phyloP scores from a whole-genome alignment of 2,113 vertebrate species.

The Chlamydotis undulata region DNA sequence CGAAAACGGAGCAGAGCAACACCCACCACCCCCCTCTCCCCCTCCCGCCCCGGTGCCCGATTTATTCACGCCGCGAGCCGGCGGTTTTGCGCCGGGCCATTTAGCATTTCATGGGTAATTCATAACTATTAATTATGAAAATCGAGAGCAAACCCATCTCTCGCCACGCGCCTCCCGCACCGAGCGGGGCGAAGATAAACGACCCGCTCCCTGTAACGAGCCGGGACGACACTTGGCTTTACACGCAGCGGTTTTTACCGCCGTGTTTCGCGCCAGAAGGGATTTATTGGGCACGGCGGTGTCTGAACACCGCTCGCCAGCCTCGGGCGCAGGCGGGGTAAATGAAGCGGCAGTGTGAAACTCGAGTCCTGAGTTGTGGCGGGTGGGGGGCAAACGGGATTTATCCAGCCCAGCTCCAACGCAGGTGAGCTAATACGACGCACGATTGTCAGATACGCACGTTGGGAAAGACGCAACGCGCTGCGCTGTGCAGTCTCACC shows the following conservation, averaged over 20 bases:
- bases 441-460: rapidly evolving
- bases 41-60: neutral
- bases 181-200: neutral
- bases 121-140: neutral
- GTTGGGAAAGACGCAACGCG: neutral
- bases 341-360: neutral
- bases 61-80: neutral
- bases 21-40: rapidly evolving
- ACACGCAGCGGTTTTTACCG: neutral
- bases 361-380: neutral
- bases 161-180: neutral
- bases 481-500: rapidly evolving
- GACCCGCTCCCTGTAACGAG: neutral
- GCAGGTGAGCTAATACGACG: rapidly evolving
- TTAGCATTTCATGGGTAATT: neutral
- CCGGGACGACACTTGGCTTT: neutral
- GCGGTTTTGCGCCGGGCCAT: neutral
- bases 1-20: neutral
- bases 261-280: neutral
- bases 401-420: neutral
- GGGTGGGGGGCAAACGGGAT: neutral
- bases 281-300: neutral
- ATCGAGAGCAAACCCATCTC: neutral
- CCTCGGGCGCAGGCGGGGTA: neutral
- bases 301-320: neutral